A percentile compares a stretch with the other conserved stretches of the same genome.
Evolutionary conservation across 1,140 invertebrate species (phyloP).

Genomic region (Sycophaga agraensis): DNA sequence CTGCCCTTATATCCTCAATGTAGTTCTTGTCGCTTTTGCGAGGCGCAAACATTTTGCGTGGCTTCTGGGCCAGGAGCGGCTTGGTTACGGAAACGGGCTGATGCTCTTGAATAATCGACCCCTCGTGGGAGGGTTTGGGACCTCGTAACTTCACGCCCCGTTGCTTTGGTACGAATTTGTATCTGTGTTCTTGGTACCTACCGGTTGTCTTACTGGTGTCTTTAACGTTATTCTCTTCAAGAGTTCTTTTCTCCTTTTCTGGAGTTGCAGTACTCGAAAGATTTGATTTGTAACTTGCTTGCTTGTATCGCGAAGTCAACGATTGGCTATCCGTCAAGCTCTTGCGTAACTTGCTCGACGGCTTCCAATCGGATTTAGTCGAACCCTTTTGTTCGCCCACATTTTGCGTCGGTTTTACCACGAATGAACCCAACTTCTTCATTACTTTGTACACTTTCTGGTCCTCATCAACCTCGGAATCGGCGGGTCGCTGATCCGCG

Average conservation of each 20-base stretch:
- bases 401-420: background rate
- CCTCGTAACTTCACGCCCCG: background rate
- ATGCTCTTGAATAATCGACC: background rate
- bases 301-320: conserved; percentile 19
- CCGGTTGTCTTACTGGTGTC: background rate
- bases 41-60: conserved; percentile 26
- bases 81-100: conserved; percentile 27
- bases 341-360: conserved; percentile 8
- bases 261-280: background rate
- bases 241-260: background rate
- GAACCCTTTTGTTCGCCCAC: background rate
- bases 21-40: conserved; percentile 35
- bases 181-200: conserved; percentile 10
- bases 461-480: conserved; percentile 35
- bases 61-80: conserved; percentile 29
- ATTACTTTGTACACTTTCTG: conserved; percentile 33
- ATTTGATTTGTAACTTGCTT: background rate
- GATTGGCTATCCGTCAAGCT: background rate
- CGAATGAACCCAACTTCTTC: background rate
- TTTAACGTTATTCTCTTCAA: background rate
- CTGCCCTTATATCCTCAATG: conserved; percentile 31
- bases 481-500: background rate
- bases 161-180: conserved; percentile 8
- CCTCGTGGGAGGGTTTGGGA: background rate
- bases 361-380: conserved; percentile 12